Evolutionary conservation across 2,888 invertebrate species (phyloP).

Genomic region (Atrina japonica): DNA sequence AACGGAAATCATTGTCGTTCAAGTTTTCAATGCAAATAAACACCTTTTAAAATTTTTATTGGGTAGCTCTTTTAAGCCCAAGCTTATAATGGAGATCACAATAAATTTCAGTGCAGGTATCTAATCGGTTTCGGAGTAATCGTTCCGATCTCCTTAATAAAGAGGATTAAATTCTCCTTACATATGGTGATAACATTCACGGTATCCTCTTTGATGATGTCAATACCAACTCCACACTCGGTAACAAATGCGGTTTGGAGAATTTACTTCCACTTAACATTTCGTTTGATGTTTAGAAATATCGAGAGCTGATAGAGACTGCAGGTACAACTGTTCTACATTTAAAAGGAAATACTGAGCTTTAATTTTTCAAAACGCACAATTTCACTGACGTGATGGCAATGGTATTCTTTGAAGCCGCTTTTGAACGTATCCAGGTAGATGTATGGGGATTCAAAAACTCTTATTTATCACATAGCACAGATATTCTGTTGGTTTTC

Average conservation of each 20-base stretch:
- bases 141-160: constrained; percentile 16
- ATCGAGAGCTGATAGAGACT: constrained; percentile 19
- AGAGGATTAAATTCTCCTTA: constrained; percentile 44
- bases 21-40: no score
- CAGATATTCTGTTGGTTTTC: no score
- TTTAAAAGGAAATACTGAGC: constrained; percentile 18
- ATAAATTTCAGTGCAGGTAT: constrained; percentile 8
- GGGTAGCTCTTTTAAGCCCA: no score
- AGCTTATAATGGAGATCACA: no score
- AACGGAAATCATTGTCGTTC: no score
- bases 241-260: constrained; percentile 35
- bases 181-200: constrained; percentile 43
- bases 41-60: no score
- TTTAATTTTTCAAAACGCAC: neutral
- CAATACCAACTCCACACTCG: constrained; percentile 26
- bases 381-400: no score
- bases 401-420: no score
- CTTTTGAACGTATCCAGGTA: no score
- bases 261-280: constrained; percentile 25
- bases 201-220: constrained; percentile 39
- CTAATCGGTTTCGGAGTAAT: constrained; percentile 20
- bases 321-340: constrained; percentile 10
- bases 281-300: constrained; percentile 27
- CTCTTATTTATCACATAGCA: no score
- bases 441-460: no score